These are phyloP conservation scores for Helogale parvula DNA, from an alignment of 2,113 vertebrate species.

Conservation along the genomic window DNA sequence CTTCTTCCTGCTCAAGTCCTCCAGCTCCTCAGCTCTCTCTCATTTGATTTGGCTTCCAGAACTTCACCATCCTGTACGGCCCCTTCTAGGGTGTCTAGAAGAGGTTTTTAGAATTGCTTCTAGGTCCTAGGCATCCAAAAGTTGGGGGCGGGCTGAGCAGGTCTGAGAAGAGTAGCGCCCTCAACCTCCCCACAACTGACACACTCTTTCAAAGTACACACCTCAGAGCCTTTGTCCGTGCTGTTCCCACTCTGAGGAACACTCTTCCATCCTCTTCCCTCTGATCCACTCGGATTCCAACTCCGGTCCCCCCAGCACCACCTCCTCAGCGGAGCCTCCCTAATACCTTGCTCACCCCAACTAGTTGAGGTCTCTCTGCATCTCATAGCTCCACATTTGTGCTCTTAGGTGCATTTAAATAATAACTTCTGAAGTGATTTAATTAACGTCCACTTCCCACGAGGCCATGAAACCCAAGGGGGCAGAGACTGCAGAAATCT, in stretches of 20 bases:
- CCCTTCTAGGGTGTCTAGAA: not conserved
- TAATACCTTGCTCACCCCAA: not conserved
- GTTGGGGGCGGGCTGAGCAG: not conserved
- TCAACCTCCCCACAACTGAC: not conserved
- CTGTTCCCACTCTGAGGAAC: not conserved
- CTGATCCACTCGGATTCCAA: not conserved
- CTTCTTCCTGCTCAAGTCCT: not conserved
- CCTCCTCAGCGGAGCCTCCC: not conserved
- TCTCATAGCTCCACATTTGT: not conserved
- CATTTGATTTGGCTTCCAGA: not conserved
- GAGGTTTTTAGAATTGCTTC: not conserved
- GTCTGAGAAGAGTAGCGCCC: not conserved
- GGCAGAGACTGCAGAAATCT: not conserved
- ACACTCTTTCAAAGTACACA: not conserved
- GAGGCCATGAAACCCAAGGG: rapidly evolving
- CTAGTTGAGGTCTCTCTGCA: not conserved
- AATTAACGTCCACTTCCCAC: not conserved
- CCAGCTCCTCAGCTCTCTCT: not conserved
- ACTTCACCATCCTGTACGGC: too few relatives aligned
- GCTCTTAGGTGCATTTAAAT: not conserved
- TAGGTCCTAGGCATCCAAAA: not conserved
- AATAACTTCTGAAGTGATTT: conserved; percentile 7
- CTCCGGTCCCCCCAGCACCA: not conserved
- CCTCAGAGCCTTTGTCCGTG: not conserved
- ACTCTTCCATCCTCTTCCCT: not conserved